Base-by-base conservation (phyloP, 2,797 vertebrate species). In the Euthynnus affinis region DNA sequence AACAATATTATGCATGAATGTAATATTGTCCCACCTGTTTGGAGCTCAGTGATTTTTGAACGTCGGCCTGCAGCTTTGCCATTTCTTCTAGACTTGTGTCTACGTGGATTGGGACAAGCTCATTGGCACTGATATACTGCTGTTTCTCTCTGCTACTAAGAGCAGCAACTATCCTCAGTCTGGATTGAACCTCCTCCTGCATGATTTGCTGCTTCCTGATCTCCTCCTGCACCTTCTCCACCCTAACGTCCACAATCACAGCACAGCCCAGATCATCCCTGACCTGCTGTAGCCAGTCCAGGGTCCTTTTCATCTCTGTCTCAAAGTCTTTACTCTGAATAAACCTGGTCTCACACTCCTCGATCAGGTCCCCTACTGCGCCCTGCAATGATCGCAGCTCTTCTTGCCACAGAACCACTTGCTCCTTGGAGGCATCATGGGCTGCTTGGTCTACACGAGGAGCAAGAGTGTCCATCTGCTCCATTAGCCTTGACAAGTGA, bases 281-380 rank as follows among this genome's bases (percentile, higher is more conserved):
- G 75, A 98, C 95, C 68, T 95, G 94, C 80, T 96, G 96, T 80
- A 99, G 92, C 98, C 98, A 99, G 59, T 96, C 96, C 0, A 99
- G 94, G 0, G 96, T 98, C 58, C 93, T 95, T 60, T 95, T 95
- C 91, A 99, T 96, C 93, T 99, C 98, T 0, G 97, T 97, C 93
- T 98, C 97, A 82, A 99, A 98, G 89, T 99, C 98, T 89, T 97
- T 97, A 53, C 97, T 98, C 85, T 99, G 97, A 61, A 99, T 93
- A 59, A 99, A 96, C 66, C 98, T 95, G 87, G 90, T 96, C 91
- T 99, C 98, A 0, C 98, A 99, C 81, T 99, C 98, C 3, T 95
- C 95, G 49, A 99, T 97, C 0, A 92, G 93, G 3, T 96, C 96
- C 0, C 95, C 95, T 0, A 99, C 94, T 0, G 95, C 93, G 1